Percentiles rank a stretch among this genome's conserved stretches.
These are phyloP conservation scores for Drosophila hamatofila DNA, from an alignment of 2,888 invertebrate genomes.

Conservation along the genomic window DNA sequence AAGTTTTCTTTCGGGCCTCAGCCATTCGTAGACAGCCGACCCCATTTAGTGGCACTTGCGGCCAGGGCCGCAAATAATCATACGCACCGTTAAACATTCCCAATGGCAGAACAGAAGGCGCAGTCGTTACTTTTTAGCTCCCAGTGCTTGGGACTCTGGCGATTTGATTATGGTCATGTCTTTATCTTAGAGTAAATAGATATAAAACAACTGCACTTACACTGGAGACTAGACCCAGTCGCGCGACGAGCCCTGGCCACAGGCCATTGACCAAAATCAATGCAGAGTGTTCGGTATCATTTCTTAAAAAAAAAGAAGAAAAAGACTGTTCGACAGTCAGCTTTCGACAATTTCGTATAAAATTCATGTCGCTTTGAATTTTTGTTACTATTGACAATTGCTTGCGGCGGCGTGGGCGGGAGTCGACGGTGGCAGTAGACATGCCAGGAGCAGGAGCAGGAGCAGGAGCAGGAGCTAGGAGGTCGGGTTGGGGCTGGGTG, in stretches of 20 bases:
- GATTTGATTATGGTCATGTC: slow-evolving; percentile 35
- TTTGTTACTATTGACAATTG: slow-evolving; percentile 76
- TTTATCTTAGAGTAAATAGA: slow-evolving; percentile 1
- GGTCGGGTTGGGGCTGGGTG: slow-evolving; percentile 6
- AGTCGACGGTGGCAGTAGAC: background rate
- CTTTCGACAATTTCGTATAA: slow-evolving; percentile 31
- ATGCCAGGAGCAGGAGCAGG: background rate
- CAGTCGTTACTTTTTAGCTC: slow-evolving; percentile 23
- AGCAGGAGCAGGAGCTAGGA: background rate
- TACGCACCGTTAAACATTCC: slow-evolving; percentile 67
- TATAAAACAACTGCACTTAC: slow-evolving; percentile 2
- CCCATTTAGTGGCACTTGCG: slow-evolving; percentile 10
- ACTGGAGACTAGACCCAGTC: slow-evolving; percentile 1
- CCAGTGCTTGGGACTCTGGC: slow-evolving; percentile 1
- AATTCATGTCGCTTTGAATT: slow-evolving; percentile 63
- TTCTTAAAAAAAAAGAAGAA: background rate
- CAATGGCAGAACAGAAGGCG: slow-evolving; percentile 20
- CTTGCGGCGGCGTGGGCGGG: slow-evolving; percentile 20
- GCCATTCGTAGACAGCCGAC: background rate
- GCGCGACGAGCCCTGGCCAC: slow-evolving; percentile 31
- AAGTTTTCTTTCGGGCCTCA: slow-evolving; percentile 25
- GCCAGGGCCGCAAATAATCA: slow-evolving; percentile 61
- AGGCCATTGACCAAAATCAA: slow-evolving; percentile 75
- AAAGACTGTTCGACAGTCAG: background rate
- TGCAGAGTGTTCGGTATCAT: slow-evolving; percentile 42